Base-by-base conservation (phyloP, 2,113 vertebrate genomes). In the Aleadryas rufinucha region DNA sequence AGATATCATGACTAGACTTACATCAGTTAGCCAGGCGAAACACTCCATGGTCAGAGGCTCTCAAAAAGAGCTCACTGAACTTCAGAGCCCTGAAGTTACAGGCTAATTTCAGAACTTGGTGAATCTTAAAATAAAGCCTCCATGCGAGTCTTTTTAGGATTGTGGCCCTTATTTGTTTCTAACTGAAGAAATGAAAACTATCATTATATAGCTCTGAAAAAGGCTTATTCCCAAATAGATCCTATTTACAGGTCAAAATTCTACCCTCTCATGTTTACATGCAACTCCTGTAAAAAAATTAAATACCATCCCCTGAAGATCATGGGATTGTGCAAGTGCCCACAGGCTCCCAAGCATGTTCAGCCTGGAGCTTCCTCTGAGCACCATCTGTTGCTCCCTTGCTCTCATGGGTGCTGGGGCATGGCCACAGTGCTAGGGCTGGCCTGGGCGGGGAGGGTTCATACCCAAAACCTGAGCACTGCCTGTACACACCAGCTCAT, bases 111-210 rank as follows among this genome's bases (percentile, higher is more conserved):
- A 81, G 87, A 74, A 91, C 76, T 77, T 88, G 70, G 54, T 88
- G 47, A 92, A 90, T 75, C 82, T 90, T 92, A 97, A 93, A 95
- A 93, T 92, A 94, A 96, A 93, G 23, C 35, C 41, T 90, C 28
- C 22, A 37, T 9, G 33, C 0, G 11, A 93, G 56, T 56, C 52
- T 93, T 91, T 93, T 95, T 74, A 88, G 84, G 59, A 85, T 22
- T 47, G 68, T 35, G 50, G 82, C 39, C 54, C 54, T 96, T 63
- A n/a, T n/a, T 77, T 78, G 44, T 41, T 91, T 95, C 82, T 89
- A 93, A 88, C 64, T 90, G 88, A 92, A 97, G 93, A 90, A 94
- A 94, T 65, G 41, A 92, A 94, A 92, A 72, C 88, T 90, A 81
- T 96, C 79, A 95, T 94, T 96, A 94, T 2, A 85, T 4, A 81